These are phyloP conservation scores for Neotoma lepida DNA, from an alignment of 2,113 vertebrate species.

Conservation along the genomic window DNA sequence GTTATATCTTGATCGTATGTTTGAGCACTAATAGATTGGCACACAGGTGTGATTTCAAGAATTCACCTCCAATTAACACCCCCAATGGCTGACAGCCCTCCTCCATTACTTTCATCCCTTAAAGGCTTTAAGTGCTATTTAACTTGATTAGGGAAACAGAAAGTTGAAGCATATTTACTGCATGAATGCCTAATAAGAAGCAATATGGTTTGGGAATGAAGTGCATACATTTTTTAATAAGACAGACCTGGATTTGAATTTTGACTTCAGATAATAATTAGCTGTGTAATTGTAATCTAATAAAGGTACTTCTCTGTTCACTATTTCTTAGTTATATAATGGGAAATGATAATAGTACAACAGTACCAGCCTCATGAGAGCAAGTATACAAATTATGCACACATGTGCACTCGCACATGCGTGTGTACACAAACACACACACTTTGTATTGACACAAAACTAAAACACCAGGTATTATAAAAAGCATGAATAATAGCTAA, in stretches of 20 bases:
- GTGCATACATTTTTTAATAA: slow-evolving; percentile 10
- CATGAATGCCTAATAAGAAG: slow-evolving; percentile 32
- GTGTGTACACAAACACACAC: background rate
- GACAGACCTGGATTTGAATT: background rate
- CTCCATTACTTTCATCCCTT: slow-evolving; percentile 14
- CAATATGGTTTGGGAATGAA: slow-evolving; percentile 52
- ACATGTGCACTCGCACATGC: background rate
- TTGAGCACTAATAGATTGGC: slow-evolving; percentile 30
- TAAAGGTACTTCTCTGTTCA: slow-evolving; percentile 9
- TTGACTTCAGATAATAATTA: background rate
- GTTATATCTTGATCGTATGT: slow-evolving; percentile 24
- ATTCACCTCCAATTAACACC: slow-evolving; percentile 56
- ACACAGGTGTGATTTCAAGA: slow-evolving; percentile 39
- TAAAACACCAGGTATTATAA: background rate
- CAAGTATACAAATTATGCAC: slow-evolving; percentile 24
- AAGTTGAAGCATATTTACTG: slow-evolving; percentile 49
- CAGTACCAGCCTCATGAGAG: background rate
- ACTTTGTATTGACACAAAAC: background rate
- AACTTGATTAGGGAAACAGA: slow-evolving; percentile 49
- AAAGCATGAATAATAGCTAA: background rate
- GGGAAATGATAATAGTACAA: background rate
- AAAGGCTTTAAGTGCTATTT: slow-evolving; percentile 44
- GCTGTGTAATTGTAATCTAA: background rate
- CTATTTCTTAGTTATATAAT: slow-evolving; percentile 22
- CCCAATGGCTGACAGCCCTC: background rate